A percentile compares a stretch with the other conserved stretches of the same genome.
Evolutionary conservation across 2,888 invertebrate species (phyloP).

Genomic region (Hymenopus coronatus): DNA sequence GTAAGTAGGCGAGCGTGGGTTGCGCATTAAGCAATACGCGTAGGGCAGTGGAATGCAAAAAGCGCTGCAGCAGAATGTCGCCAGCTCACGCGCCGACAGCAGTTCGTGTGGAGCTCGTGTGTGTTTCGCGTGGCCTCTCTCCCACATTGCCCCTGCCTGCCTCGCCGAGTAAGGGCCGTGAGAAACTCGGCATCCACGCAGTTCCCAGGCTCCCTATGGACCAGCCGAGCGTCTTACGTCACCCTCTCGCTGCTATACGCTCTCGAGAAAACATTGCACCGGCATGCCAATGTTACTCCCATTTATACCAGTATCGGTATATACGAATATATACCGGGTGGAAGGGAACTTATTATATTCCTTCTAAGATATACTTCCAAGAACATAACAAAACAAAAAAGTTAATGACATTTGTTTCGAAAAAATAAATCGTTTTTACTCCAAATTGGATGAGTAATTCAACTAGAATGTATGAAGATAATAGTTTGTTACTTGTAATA

Average conservation of each 20-base stretch:
- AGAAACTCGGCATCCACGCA: constrained; percentile 15
- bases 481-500: too few species aligned
- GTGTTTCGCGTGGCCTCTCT: not conserved
- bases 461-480: too few species aligned
- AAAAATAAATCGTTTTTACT: too few species aligned
- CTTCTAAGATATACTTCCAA: too few species aligned
- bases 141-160: too few species aligned
- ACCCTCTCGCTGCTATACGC: not conserved
- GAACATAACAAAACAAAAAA: too few species aligned
- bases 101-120: not conserved
- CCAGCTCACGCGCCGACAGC: not conserved
- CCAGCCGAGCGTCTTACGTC: constrained; percentile 11
- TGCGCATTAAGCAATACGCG: not conserved
- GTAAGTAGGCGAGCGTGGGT: not conserved
- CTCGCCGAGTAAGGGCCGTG: not conserved
- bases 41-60: not conserved
- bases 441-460: too few species aligned
- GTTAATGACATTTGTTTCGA: too few species aligned
- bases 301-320: too few species aligned
- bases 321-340: too few species aligned
- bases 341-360: too few species aligned
- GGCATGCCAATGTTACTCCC: not conserved
- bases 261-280: not conserved
- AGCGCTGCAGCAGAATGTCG: not conserved
- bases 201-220: constrained; percentile 21